Evolutionary conservation across 2,888 invertebrate genomes (phyloP).

Genomic region (Amitus sp.): DNA sequence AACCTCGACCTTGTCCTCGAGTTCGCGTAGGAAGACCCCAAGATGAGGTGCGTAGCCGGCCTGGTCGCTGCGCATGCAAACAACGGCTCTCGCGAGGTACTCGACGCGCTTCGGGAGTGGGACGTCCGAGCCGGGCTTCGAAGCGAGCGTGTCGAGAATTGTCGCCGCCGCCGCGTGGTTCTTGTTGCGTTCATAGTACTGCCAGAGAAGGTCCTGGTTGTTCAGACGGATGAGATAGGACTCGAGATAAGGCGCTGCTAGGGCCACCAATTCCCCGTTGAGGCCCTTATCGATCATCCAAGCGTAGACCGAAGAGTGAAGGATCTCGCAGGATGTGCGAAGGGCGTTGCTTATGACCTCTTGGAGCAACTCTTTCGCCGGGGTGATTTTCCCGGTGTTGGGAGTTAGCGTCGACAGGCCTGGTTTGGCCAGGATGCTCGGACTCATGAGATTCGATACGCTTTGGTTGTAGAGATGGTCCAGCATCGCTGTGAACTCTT

Average conservation of each 20-base stretch:
- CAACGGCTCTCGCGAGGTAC: slow-evolving; percentile 92
- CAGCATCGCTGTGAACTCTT: slow-evolving; percentile 83
- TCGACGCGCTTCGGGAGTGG: slow-evolving; percentile 84
- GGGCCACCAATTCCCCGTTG: slow-evolving; percentile 75
- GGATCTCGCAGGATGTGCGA: slow-evolving; percentile 82
- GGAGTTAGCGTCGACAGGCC: slow-evolving; percentile 56
- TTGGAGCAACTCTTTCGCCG: slow-evolving; percentile 66
- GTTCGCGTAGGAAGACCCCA: slow-evolving; percentile 84
- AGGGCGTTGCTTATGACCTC: slow-evolving; percentile 75
- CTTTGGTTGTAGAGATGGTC: slow-evolving; percentile 76
- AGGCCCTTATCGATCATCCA: slow-evolving; percentile 88
- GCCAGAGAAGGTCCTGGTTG: slow-evolving; percentile 80
- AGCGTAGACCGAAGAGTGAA: slow-evolving; percentile 91
- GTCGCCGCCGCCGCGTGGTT: slow-evolving; percentile 94
- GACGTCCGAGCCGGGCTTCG: slow-evolving; percentile 77
- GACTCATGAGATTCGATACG: slow-evolving; percentile 64
- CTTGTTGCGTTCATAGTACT: slow-evolving; percentile 91
- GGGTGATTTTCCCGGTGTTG: slow-evolving; percentile 44
- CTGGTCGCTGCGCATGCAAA: slow-evolving; percentile 92
- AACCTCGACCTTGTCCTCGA: slow-evolving; percentile 94
- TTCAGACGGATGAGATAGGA: slow-evolving; percentile 72
- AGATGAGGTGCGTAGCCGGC: slow-evolving; percentile 77
- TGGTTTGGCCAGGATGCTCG: slow-evolving; percentile 64
- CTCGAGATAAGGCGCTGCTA: slow-evolving; percentile 79
- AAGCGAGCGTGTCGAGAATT: slow-evolving; percentile 88